Evolutionary conservation across 2,113 vertebrate genomes (phyloP).

Genomic region (Campylomormyrus tamandua): DNA sequence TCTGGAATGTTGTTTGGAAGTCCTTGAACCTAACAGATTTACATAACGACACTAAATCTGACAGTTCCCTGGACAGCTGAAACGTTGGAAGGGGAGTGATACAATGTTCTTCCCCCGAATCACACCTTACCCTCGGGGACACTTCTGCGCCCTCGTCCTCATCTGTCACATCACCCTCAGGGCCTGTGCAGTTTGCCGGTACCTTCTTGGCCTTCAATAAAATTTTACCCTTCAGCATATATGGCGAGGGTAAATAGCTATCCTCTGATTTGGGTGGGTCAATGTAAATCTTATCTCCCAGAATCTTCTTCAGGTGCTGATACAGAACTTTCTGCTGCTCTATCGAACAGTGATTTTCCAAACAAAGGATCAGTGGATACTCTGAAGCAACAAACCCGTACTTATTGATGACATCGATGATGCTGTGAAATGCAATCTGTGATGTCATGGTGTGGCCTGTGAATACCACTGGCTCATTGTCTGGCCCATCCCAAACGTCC

Average conservation of each 20-base stretch:
- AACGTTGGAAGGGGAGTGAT: conserved; percentile 68
- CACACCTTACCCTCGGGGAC: conserved; percentile 79
- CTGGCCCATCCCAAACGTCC: conserved; percentile 94
- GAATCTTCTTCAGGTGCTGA: conserved; percentile 89
- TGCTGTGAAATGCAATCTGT: conserved; percentile 87
- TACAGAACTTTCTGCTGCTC: conserved; percentile 96
- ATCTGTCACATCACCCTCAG: conserved; percentile 90
- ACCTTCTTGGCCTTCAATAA: conserved; percentile 91
- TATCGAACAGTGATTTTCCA: conserved; percentile 95
- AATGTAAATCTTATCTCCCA: conserved; percentile 79
- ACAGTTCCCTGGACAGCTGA: conserved; percentile 90
- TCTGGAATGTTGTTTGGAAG: conserved; percentile 84
- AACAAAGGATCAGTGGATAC: conserved; percentile 84
- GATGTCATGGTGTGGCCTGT: conserved; percentile 96
- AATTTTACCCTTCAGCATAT: conserved; percentile 79
- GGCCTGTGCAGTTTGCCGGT: conserved; percentile 67
- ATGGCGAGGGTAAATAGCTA: conserved; percentile 82
- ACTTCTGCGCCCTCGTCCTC: conserved; percentile 95
- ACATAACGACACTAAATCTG: conserved; percentile 86
- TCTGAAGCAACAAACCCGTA: conserved; percentile 91
- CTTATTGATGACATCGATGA: conserved; percentile 90
- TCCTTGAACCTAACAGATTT: conserved; percentile 93
- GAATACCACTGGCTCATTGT: conserved; percentile 92
- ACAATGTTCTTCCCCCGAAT: conserved; percentile 68
- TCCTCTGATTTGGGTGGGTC: conserved; percentile 76